Base-by-base conservation (phyloP, 2,888 invertebrate genomes). In the Drosophila merina region DNA sequence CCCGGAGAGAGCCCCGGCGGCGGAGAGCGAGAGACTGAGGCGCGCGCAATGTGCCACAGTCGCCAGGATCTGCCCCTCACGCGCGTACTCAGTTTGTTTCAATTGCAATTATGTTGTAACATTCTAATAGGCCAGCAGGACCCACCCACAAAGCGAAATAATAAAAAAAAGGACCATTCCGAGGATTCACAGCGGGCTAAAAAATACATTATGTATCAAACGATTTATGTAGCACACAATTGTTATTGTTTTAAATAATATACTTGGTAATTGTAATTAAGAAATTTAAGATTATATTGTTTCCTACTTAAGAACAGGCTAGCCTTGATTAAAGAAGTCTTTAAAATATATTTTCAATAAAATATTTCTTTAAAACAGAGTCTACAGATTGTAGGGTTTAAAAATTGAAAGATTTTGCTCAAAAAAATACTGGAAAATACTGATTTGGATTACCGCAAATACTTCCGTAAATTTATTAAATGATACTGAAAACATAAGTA, bases 21-120 rank as follows among this genome's bases (percentile, higher is more conserved):
- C 56, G 28, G 55, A 47, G 55, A 40, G 47, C 31, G 57, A 57
- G 52, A 54, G 55, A 36, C 28, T 30, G 1, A 52, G 57, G 54
- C 57, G 58, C 77, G 80, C 88, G 84, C 48, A 71, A 59, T 85
- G 76, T 72, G 76, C 59, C 58, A 68, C 77, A 64, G 63, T 56
- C 59, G 62, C 4, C 44, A 36, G 25, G 4, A 10, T 20, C 56
- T 55, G 68, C 51, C 55, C 58, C 14, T 69, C 58, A 52, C 59
- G 45, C 56, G 36, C 52, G 66, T 49, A 63, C 69, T 66, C 67
- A 52, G 74, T 86, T 85, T 88, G 89, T 84, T 88, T 87, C 88
- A 87, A 79, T 87, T 88, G 76, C 88, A 88, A 85, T 87, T 75
- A 76, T 75, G 80, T 88, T 88, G 88, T 85, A 88, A 88, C 88